Evolutionary conservation across 2,113 vertebrate genomes (phyloP).

Genomic region (Phyllostomus hastatus): DNA sequence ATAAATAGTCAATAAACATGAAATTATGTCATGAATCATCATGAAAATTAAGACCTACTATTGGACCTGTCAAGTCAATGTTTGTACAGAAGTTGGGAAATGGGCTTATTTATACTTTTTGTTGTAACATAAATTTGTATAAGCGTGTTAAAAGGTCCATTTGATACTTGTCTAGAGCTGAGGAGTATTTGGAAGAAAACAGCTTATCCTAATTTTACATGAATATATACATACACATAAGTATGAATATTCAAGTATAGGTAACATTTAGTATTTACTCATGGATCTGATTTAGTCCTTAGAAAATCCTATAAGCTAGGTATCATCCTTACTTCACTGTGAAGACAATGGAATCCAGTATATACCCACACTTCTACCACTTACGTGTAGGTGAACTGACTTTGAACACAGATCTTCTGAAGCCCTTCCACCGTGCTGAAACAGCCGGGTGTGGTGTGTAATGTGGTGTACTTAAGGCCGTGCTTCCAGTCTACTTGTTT

Average conservation of each 20-base stretch:
- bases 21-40: not conserved
- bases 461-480: fast-evolving
- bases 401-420: not conserved
- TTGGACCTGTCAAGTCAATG: not conserved
- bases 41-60: not conserved
- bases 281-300: not conserved
- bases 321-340: not conserved
- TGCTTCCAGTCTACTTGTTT: not conserved
- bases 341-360: not conserved
- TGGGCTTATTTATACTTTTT: not conserved
- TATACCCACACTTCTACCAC: not conserved
- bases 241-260: not conserved
- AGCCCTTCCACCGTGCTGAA: too few species aligned
- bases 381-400: not conserved
- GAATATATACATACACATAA: not conserved
- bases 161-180: not conserved
- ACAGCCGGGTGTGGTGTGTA: not conserved
- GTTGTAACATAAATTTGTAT: not conserved
- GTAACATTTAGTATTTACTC: not conserved
- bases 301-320: not conserved
- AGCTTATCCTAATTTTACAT: not conserved
- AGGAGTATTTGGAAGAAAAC: not conserved
- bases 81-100: not conserved
- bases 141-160: not conserved
- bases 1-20: not conserved